Percentiles rank a stretch among this genome's conserved stretches.
Evolutionary conservation across 2,888 invertebrate genomes (phyloP).

Genomic region (Camponotus fellah): DNA sequence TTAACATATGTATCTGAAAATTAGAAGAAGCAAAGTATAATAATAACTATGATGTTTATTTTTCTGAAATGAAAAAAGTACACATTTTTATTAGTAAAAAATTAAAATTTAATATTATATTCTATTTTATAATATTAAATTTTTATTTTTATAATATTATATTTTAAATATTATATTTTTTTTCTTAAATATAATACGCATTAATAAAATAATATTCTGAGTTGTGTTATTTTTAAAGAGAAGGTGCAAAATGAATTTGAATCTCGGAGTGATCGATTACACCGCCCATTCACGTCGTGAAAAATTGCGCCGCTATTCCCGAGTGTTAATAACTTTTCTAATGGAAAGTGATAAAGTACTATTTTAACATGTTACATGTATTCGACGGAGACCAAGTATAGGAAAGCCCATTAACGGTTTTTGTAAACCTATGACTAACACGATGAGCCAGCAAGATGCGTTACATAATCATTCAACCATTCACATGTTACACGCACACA

Average conservation of each 20-base stretch:
- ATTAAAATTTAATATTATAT: neutral
- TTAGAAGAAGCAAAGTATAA: neutral
- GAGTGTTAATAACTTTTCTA: constrained; percentile 50
- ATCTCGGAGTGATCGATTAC: constrained; percentile 47
- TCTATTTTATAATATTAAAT: no score
- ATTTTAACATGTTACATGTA: constrained; percentile 46
- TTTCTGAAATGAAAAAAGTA: neutral
- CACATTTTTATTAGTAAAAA: neutral
- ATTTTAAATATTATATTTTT: no score
- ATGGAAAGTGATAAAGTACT: constrained; percentile 55
- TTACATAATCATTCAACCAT: constrained; percentile 41
- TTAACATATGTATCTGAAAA: neutral
- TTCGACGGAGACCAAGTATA: constrained; percentile 29
- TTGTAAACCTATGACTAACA: constrained; percentile 49
- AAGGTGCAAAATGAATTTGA: constrained; percentile 31
- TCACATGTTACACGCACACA: neutral
- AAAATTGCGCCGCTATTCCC: constrained; percentile 29
- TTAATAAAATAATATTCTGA: neutral
- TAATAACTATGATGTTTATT: neutral
- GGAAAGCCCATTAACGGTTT: constrained; percentile 48
- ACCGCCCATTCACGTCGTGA: constrained; percentile 29
- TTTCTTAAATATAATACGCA: constrained; percentile 16
- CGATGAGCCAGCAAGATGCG: constrained; percentile 50
- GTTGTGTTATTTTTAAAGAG: neutral
- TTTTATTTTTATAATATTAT: no score